Base-by-base conservation (phyloP, 2,888 invertebrate species). In the Diarsia rubi region DNA sequence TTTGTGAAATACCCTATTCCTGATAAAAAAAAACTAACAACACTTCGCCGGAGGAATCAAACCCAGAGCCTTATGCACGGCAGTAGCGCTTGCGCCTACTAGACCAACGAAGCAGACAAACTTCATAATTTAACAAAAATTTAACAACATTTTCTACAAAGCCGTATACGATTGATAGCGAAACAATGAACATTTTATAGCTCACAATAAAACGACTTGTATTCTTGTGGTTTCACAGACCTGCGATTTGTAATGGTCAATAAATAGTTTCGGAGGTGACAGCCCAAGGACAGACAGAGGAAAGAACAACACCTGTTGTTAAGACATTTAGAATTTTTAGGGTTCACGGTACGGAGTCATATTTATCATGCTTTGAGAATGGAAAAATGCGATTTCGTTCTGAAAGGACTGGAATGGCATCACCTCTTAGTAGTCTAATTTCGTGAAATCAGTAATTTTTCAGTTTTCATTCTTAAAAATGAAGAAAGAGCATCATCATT, bases 161-260 rank as follows among this genome's bases (percentile, higher is more conserved):
- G 68, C 67, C 44, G 31, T 44, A 37, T 5, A 27, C 31, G 31
- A 75, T 57, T 62, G 60, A 69, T 65, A 8, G 66, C 24, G 12
- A n/a, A 78, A 80, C 83, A 79, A 73, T 75, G 65, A 75, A 78
- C n/a, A 54, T 64, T 77, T 85, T 83, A 86, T 75, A 49, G 72
- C 65, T 24, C 11, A 72, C 19, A 67, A 75, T 75, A 81, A 81
- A 83, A 78, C 19, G 42, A 54, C 31, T 54, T 81, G 67, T 75
- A 76, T 81, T 73, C 45, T 67, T 19, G 77, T 52, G 77, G 78
- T 80, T 71, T 57, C 62, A 64, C 62, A 77, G 73, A 78, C 60
- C 42, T 59, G 59, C 14, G 47, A 69, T 72, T 59, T 73, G 64
- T 80, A 79, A 78, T 77, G 73, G 57, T 52, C 68, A 67, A 84